Percentiles rank a stretch among this genome's conserved stretches.
Evolutionary conservation across 2,888 invertebrate species (phyloP).

Genomic region (Drosophila anceps): DNA sequence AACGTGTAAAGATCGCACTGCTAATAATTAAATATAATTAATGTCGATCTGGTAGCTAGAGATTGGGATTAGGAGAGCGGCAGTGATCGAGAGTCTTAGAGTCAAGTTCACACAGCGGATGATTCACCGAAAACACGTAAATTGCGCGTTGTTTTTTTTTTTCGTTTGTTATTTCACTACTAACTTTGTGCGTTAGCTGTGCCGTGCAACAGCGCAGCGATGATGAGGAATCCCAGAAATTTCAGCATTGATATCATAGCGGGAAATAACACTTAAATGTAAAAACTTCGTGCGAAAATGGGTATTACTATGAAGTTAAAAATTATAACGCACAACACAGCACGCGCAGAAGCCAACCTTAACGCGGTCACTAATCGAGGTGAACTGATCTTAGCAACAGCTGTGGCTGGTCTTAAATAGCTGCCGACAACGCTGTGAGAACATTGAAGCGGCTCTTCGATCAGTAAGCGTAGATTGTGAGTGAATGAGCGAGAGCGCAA

Average conservation of each 20-base stretch:
- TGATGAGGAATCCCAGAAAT: conserved; percentile 44
- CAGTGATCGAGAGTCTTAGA: conserved; percentile 3
- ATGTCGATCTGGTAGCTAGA: conserved; percentile 8
- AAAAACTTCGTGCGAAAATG: conserved; percentile 5
- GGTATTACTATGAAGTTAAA: not conserved
- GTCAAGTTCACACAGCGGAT: conserved; percentile 30
- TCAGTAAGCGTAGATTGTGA: not conserved
- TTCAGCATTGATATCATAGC: conserved; percentile 43
- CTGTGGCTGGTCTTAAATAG: conserved; percentile 45
- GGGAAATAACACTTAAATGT: conserved; percentile 27
- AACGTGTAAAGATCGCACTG: conserved; percentile 10
- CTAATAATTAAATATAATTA: conserved; percentile 12
- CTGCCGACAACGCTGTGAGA: conserved; percentile 16
- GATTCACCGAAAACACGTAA: conserved; percentile 39
- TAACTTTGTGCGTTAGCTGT: conserved; percentile 59
- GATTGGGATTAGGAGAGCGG: conserved; percentile 1
- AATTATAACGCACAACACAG: conserved; percentile 10
- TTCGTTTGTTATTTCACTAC: conserved; percentile 42
- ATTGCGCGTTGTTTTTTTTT: not conserved
- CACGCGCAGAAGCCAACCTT: conserved; percentile 2
- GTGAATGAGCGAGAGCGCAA: not conserved
- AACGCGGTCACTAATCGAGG: conserved; percentile 12
- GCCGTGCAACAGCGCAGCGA: conserved; percentile 32
- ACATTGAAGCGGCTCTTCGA: conserved; percentile 17
- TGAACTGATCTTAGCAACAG: conserved; percentile 47